phyloP scores from a whole-genome alignment of 1,140 invertebrate species.

The Lithobius niger region DNA sequence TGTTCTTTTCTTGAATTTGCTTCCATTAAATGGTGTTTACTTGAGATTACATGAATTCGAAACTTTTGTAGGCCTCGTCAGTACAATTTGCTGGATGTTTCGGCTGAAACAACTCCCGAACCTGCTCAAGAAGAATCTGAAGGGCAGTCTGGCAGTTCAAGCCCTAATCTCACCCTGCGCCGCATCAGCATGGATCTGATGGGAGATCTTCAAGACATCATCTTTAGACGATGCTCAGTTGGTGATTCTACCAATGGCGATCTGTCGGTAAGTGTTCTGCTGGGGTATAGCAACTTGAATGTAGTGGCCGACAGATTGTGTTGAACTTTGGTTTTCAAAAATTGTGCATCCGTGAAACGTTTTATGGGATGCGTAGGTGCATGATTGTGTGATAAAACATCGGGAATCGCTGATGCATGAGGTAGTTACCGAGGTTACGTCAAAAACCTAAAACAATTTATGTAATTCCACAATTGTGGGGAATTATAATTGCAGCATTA shows the following conservation, averaged over 20 bases:
- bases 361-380: too few species aligned
- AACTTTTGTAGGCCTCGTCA: background rate
- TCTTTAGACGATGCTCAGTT: conserved; percentile 26
- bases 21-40: background rate
- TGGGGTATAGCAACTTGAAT: too few species aligned
- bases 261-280: background rate
- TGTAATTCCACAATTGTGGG: too few species aligned
- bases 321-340: too few species aligned
- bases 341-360: too few species aligned
- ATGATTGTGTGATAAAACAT: too few species aligned
- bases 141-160: conserved; percentile 16
- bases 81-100: conserved; percentile 3
- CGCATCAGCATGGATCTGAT: conserved; percentile 46
- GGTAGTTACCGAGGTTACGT: too few species aligned
- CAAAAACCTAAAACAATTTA: too few species aligned
- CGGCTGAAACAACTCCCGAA: background rate
- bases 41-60: background rate
- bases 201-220: conserved; percentile 48
- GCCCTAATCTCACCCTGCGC: conserved; percentile 32
- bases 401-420: too few species aligned
- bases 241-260: background rate
- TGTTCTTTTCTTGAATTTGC: background rate
- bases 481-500: too few species aligned
- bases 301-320: too few species aligned
- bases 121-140: conserved; percentile 10